Percentiles rank a stretch among this genome's conserved stretches.
Conservation (phyloP, 2,797 vertebrate genomes). For the Vireo griseus region DNA sequence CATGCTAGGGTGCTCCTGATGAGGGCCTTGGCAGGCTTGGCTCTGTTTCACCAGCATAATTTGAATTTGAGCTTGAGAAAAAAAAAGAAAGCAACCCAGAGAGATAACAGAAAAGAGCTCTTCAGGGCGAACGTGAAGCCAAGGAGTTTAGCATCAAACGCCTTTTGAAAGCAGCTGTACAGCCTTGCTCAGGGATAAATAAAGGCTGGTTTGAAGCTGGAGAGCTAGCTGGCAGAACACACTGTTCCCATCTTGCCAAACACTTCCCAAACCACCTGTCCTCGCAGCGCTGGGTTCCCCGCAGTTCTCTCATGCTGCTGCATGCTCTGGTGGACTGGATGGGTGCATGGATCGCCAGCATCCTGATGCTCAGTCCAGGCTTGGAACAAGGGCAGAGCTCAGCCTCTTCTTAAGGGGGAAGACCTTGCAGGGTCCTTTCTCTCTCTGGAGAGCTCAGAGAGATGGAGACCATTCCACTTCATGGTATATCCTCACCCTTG, state of each 20-base stretch:
- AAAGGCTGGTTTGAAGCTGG: slow-evolving; percentile 10
- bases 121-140: background rate
- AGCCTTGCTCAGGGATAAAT: background rate
- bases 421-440: background rate
- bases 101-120: background rate
- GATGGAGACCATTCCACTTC: background rate
- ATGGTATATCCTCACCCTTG: background rate
- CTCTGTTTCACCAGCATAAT: background rate
- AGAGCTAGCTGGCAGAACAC: slow-evolving; percentile 9
- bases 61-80: background rate
- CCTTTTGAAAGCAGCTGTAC: slow-evolving; percentile 24
- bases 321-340: fast-evolving
- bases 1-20: background rate
- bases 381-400: background rate
- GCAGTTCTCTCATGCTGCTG: background rate
- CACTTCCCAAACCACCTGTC: background rate
- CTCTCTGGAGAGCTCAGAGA: background rate
- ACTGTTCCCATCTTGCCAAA: background rate
- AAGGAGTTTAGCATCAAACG: background rate
- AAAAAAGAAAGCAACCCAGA: background rate
- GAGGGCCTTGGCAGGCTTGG: background rate
- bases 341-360: fast-evolving
- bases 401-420: background rate
- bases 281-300: background rate
- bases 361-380: background rate